Conservation (phyloP, 2,888 invertebrate species). For the Heterodera filipjevi region DNA sequence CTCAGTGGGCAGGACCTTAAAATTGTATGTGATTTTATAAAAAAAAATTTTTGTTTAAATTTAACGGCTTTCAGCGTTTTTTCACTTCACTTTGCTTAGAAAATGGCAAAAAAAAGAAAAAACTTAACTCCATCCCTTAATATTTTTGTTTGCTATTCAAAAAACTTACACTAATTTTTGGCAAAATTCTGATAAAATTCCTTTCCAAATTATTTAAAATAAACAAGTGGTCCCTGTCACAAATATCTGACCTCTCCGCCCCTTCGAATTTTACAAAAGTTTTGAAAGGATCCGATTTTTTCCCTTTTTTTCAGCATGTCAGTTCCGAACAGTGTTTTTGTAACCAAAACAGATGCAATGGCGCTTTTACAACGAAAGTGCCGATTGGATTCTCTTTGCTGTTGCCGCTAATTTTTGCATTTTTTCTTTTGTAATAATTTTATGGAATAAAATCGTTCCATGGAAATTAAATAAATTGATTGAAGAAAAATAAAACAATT, state of each 20-base stretch:
- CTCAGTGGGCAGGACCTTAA: background rate
- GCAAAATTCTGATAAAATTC: no score
- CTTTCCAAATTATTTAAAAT: no score
- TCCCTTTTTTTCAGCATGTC: conserved; percentile 7
- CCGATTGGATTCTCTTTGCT: background rate
- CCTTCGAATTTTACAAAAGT: no score
- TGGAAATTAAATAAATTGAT: no score
- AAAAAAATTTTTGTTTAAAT: background rate
- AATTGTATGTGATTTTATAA: background rate
- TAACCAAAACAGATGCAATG: conserved; percentile 17
- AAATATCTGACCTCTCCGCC: no score
- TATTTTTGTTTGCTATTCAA: no score
- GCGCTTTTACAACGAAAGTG: conserved; percentile 8
- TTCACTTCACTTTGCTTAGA: background rate
- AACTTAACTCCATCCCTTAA: no score
- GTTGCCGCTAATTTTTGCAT: background rate
- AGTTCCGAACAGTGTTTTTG: conserved; percentile 30
- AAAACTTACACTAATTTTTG: no score
- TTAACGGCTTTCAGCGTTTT: background rate
- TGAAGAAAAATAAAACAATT: no score
- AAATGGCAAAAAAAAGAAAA: background rate
- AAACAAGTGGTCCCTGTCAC: background rate
- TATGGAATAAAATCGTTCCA: no score
- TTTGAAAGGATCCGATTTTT: background rate
- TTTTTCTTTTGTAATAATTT: background rate